Evolutionary conservation across 1,140 invertebrate species (phyloP), one percentile per base, ranked within the genome.

Genomic region (Plodia interpunctella): DNA sequence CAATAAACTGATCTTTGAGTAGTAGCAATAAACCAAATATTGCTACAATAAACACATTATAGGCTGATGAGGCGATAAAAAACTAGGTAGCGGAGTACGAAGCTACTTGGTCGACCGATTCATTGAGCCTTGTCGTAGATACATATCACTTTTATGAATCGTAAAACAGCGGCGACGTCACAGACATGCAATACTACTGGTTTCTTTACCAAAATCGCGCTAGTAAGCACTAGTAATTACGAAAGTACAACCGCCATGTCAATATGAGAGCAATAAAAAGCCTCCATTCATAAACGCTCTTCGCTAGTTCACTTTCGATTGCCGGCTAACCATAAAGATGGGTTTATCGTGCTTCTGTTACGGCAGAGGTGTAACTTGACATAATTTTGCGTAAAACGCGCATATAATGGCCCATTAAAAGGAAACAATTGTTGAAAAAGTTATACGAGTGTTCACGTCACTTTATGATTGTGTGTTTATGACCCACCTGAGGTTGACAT

Each of bases 381-480:
- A 88, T 87, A 84, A 83, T 87, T 89, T 87, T 87, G 82, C 83
- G 83, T 87, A 87, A 85, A 88, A 83, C 81, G 71, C 79, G 76
- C 76, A 85, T 84, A 87, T 89, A 87, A 89, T 87, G 79, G 80
- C 67, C 83, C 83, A 87, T 87, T 87, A 89, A 87, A 87, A 79
- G 76, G 80, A 87, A 89, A 89, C 84, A 87, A 87, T 89, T 85
- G 87, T 87, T 87, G 79, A 89, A 89, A 89, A 89, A 87, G 83
- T 89, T 85, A 85, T 81, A 85, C 76, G 82, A 83, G 81, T 81
- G 74, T 76, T 78, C 78, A 71, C 83, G 83, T 84, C 83, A 83
- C 73, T 87, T 87, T 85, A 87, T 89, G 84, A 85, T 83, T 86
- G 79, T 82, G 66, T 80, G 79, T 87, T 89, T 85, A 87, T 74